These are phyloP conservation scores for Oxyura jamaicensis DNA, from an alignment of 2,113 vertebrate species.

Conservation along the genomic window DNA sequence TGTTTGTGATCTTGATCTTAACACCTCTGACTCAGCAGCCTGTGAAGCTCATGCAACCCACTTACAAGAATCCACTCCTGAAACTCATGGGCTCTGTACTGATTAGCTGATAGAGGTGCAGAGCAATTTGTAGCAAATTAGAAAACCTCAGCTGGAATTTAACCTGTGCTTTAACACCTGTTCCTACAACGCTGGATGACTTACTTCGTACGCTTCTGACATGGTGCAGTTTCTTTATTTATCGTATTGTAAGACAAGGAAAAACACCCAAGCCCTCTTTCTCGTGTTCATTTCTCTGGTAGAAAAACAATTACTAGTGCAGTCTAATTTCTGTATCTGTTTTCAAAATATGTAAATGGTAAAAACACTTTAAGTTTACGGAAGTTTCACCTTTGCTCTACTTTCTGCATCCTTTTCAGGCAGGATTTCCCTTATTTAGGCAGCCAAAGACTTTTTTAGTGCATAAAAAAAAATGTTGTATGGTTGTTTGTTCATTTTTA, in stretches of 20 bases:
- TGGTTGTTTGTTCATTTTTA: not conserved
- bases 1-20: not conserved
- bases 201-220: not conserved
- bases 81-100: not conserved
- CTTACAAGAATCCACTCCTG: not conserved
- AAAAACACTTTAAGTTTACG: not conserved
- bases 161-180: not conserved
- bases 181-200: not conserved
- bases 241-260: not conserved
- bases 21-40: not conserved
- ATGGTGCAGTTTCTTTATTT: not conserved
- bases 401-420: slow-evolving; percentile 29
- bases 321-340: not conserved
- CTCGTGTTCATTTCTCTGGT: not conserved
- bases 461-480: not conserved
- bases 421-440: slow-evolving; percentile 50
- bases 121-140: not conserved
- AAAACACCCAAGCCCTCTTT: not conserved
- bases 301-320: not conserved
- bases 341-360: not conserved
- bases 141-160: not conserved
- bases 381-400: slow-evolving; percentile 39
- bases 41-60: not conserved
- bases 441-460: not conserved
- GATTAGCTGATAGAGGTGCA: not conserved